Evolutionary conservation across 2,888 invertebrate genomes (phyloP), one percentile per base, ranked within the genome.

Genomic region (Biston betularia): DNA sequence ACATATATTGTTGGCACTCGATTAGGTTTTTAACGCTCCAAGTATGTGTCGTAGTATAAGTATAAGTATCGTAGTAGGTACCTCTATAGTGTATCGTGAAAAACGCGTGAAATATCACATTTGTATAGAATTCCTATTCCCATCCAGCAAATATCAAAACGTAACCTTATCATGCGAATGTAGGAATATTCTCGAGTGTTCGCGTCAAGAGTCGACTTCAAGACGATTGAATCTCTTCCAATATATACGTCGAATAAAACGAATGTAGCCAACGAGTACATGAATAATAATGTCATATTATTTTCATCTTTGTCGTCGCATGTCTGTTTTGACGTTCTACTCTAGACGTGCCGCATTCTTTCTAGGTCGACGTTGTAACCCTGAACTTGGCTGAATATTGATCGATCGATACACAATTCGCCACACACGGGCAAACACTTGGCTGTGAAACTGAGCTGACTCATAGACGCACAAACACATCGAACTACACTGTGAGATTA

Each of bases 381-480:
- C 54, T 68, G 67, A 68, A 68, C 67, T 63, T 63, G 67, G 67
- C 50, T 63, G 59, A 59, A 59, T 63, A 67, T 67, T 59, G 63
- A 68, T 68, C 63, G 59, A 54, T 15, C 38, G 53, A 54, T 62
- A 55, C 55, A 59, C 60, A 52, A 52, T 68, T 63, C 67, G 63
- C 59, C 63, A 68, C 59, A 59, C 40, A 56, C 62, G 12, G 49
- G 24, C 61, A n/a, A 38, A 46, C n/a, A 49, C 44, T 58, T 15
- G 42, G 34, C 42, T 45, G n/a, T 15, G 10, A 52, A 58, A 59
- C 60, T 35, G 40, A 62, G 15, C 49, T 57, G 49, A 67, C 14
- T 67, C 59, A 35, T 56, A 44, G 46, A 46, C 0, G 15, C 40
- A 44, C 54, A 5, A 54, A 12, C 24, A 24, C 54, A 42, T 11